These are phyloP conservation scores for Arvicanthis niloticus DNA, from an alignment of 2,113 vertebrate genomes.

Conservation along the genomic window DNA sequence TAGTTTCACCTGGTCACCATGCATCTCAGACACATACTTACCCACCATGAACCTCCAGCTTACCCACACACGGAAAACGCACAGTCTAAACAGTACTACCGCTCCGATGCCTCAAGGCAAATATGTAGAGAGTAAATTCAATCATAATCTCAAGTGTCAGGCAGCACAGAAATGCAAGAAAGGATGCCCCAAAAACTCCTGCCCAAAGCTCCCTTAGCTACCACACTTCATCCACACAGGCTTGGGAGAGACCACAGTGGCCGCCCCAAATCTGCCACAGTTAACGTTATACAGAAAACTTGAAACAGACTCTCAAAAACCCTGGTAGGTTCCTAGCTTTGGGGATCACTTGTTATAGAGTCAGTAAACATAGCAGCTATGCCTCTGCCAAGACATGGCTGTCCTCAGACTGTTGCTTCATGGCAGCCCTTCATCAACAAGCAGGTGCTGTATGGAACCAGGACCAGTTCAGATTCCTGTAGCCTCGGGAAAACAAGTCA, in stretches of 20 bases:
- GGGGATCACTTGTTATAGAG: not conserved
- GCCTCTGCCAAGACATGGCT: not conserved
- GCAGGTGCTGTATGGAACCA: slow-evolving; percentile 61
- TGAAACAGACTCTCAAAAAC: not conserved
- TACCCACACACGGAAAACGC: slow-evolving; percentile 88
- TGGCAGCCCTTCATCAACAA: slow-evolving; percentile 2
- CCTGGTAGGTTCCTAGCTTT: not conserved
- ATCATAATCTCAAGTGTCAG: slow-evolving; percentile 86
- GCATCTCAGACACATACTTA: slow-evolving; percentile 87
- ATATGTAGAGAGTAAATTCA: slow-evolving; percentile 89
- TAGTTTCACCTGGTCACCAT: slow-evolving; percentile 85
- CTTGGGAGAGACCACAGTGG: slow-evolving; percentile 50
- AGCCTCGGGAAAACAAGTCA: slow-evolving; percentile 64
- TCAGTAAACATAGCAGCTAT: not conserved
- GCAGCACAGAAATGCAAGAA: slow-evolving; percentile 85
- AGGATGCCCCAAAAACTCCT: slow-evolving; percentile 82
- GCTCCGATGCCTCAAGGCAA: slow-evolving; percentile 89
- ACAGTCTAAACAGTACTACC: slow-evolving; percentile 88
- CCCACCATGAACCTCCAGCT: slow-evolving; percentile 89
- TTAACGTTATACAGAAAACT: not conserved
- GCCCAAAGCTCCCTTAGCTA: slow-evolving; percentile 71
- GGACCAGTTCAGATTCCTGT: slow-evolving; percentile 31
- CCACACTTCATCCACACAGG: slow-evolving; percentile 73
- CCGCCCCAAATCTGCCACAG: not conserved
- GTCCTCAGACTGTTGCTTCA: not conserved